Percentiles rank a stretch among this genome's conserved stretches.
phyloP scores from a whole-genome alignment of 2,888 invertebrate species.

The Sminthurides aquaticus region DNA sequence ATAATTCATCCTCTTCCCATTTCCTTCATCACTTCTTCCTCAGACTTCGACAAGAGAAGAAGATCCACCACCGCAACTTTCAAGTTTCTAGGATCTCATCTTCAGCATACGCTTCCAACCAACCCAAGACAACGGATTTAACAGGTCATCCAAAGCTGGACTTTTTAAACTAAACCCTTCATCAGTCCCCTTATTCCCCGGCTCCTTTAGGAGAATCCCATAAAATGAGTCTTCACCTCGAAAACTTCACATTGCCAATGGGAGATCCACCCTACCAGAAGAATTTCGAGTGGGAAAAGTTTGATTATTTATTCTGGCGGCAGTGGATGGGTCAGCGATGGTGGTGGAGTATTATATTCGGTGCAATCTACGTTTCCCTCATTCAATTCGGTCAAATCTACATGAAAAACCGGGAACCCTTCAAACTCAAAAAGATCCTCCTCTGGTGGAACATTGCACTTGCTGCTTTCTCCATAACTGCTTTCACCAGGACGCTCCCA shows the following conservation, averaged over 20 bases:
- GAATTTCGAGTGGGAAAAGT: slow-evolving; percentile 21
- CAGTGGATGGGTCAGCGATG: slow-evolving; percentile 17
- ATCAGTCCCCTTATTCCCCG: too few relatives aligned
- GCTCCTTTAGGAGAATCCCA: too few relatives aligned
- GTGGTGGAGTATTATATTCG: slow-evolving; percentile 19
- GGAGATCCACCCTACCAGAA: slow-evolving; percentile 14
- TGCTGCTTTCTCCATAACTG: slow-evolving; percentile 22
- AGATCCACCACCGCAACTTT: too few relatives aligned
- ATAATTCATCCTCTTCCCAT: too few relatives aligned
- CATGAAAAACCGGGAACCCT: slow-evolving; percentile 22
- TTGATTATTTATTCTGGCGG: slow-evolving; percentile 17
- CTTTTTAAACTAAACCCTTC: too few relatives aligned
- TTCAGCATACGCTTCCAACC: too few relatives aligned
- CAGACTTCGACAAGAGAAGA: too few relatives aligned
- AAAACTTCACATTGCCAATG: slow-evolving; percentile 11
- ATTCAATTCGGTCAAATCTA: slow-evolving; percentile 20
- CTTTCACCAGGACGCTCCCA: slow-evolving; percentile 27
- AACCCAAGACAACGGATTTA: too few relatives aligned
- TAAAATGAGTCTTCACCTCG: neutral
- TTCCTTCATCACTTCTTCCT: too few relatives aligned
- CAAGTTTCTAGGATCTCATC: too few relatives aligned
- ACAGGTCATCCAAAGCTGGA: too few relatives aligned
- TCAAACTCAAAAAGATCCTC: slow-evolving; percentile 19
- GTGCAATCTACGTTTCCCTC: slow-evolving; percentile 15
- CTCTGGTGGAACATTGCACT: slow-evolving; percentile 26